phyloP scores from a whole-genome alignment of 2,888 invertebrate species.

The Anagyrus pseudococci region DNA sequence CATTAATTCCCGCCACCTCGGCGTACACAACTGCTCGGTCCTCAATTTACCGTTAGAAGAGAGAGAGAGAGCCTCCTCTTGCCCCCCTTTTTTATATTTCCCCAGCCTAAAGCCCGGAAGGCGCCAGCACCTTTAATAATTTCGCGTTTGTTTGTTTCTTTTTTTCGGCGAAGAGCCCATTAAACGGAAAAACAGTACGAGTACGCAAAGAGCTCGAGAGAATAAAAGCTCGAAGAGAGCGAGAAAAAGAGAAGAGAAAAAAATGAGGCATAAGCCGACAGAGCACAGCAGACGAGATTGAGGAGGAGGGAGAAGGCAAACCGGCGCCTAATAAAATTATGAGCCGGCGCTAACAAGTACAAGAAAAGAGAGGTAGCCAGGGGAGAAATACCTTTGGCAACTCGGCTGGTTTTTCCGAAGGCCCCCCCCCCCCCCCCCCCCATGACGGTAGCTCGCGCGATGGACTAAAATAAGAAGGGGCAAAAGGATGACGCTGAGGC shows the following conservation, averaged over 20 bases:
- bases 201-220: conserved; percentile 17
- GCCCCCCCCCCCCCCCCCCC: too few relatives aligned
- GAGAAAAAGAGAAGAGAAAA: neutral
- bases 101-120: neutral
- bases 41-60: neutral
- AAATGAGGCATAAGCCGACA: conserved; percentile 7
- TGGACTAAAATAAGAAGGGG: too few relatives aligned
- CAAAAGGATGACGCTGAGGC: too few relatives aligned
- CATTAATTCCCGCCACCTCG: conserved; percentile 25
- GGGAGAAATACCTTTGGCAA: conserved; percentile 18
- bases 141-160: conserved; percentile 26
- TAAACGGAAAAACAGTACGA: conserved; percentile 30
- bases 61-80: too few relatives aligned
- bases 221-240: conserved; percentile 7
- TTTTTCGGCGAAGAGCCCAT: conserved; percentile 31
- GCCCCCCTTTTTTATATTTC: too few relatives aligned
- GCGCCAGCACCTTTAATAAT: conserved; percentile 23
- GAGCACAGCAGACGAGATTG: conserved; percentile 9
- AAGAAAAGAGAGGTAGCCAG: too few relatives aligned
- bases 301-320: conserved; percentile 7
- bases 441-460: too few relatives aligned
- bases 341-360: conserved; percentile 34
- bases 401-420: too few relatives aligned
- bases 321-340: conserved; percentile 38
- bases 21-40: neutral